Evolutionary conservation across 2,888 invertebrate species (phyloP), one percentile per base, ranked within the genome.

Genomic region (Andrena haemorrhoa): DNA sequence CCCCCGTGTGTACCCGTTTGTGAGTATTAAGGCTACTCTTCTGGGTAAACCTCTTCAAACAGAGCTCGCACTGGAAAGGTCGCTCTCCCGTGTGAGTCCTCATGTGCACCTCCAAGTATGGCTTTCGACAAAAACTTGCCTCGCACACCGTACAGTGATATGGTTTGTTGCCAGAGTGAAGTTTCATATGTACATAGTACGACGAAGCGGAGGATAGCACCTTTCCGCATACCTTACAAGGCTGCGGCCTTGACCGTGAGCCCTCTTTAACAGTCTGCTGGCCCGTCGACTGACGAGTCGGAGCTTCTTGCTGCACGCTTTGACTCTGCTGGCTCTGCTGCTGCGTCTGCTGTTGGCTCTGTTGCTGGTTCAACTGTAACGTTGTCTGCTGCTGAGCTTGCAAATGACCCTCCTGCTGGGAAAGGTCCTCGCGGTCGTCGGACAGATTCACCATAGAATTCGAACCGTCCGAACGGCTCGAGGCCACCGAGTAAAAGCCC

Each of bases 101-200:
- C 96, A 97, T 96, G 93, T 97, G 97, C 65, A 97, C 97, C 94
- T 97, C 97, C 86, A 97, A 94, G 93, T 97, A 97, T 66, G 97
- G 97, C 94, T 97, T 97, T 89, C 97, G 96, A 92, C 97, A 97
- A 92, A 97, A 97, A 83, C 96, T 96, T 64, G 97, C 97, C 91
- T 97, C 97, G 94, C 97, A 97, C 66, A 96, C 95, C 87, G 96
- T 96, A 94, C 97, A 97, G 91, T 96, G 96, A 94, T 96, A 97
- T 82, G 97, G 97, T 93, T 97, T 97, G 93, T 96, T 96, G 89
- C 96, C 96, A 31, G 97, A 97, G 94, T 97, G 97, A 87, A 97
- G 95, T 94, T 97, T 97, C 96, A 97, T 96, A 94, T 97, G 97
- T 89, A 97, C 97, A 92, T 97, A 97, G 93, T 97, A 97, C 86